Evolutionary conservation across 2,113 vertebrate genomes (phyloP), one percentile per base, ranked within the genome.

Genomic region (Nannobrachium achirus): DNA sequence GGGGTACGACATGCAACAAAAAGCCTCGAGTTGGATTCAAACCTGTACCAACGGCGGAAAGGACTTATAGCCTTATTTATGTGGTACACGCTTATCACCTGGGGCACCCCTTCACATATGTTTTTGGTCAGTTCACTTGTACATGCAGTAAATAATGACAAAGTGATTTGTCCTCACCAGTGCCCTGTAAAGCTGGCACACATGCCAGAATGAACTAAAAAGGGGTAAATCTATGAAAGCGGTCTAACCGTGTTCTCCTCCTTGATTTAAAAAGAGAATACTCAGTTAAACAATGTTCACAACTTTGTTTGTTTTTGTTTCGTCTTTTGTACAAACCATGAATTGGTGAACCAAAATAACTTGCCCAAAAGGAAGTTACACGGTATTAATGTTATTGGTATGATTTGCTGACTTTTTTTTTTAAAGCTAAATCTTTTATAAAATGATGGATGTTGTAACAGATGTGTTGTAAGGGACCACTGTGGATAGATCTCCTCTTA

Each of bases 391-490:
- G 52, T 46, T 66, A 41, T 18, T 20, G 63, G 7, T 60, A 33
- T 80, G 51, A 82, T 76, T 78, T 56, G 56, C 80, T 79, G 49
- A 63, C 20, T 6, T 60, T 42, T 19, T 58, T 58, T 8, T 55
- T 83, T 66, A 73, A 81, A 72, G 59, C 63, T 83, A 75, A 82
- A 80, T 19, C 7, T 78, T 78, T 86, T 78, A 73, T 73, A 69
- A 79, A 61, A 33, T 66, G 1, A 57, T 1, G 16, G 14, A 18
- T 45, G 59, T 65, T 52, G 56, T 63, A n/a, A 57, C 49, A 10
- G 41, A 39, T 77, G 53, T 70, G 66, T 80, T 79, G 40, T 58
- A 68, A 61, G 76, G 75, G 78, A 84, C 78, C 82, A 82, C 56
- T 1, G 48, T 78, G 67, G 75, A 85, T 50, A 52, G 3, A 62